Evolutionary conservation across 2,113 vertebrate species (phyloP).

Genomic region (Microcebus ravelobensis): DNA sequence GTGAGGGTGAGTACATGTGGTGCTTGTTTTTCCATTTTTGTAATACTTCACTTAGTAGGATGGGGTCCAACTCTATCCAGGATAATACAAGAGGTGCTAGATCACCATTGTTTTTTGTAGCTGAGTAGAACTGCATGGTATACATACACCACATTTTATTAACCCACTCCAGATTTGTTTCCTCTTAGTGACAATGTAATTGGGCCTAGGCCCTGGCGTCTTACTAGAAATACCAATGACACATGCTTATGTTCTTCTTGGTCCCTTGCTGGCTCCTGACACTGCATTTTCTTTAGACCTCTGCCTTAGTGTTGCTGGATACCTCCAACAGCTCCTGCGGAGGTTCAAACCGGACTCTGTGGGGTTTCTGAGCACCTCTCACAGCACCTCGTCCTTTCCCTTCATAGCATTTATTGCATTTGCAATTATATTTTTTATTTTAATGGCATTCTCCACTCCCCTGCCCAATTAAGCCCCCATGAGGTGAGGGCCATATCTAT

Average conservation of each 20-base stretch:
- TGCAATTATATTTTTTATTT: background rate
- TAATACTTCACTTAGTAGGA: too few species aligned
- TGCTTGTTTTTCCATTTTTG: too few species aligned
- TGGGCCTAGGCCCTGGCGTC: background rate
- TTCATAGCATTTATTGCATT: background rate
- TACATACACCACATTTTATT: too few species aligned
- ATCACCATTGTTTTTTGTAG: too few species aligned
- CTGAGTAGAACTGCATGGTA: too few species aligned
- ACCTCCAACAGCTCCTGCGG: background rate
- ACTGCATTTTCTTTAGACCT: background rate
- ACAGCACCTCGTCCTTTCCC: background rate
- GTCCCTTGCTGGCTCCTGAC: background rate
- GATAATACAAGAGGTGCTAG: too few species aligned
- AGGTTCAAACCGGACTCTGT: background rate
- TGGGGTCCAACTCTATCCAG: too few species aligned
- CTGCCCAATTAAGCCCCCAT: background rate
- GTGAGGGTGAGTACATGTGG: too few species aligned
- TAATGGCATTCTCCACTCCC: background rate
- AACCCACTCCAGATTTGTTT: background rate
- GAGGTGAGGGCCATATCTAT: background rate
- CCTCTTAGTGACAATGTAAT: background rate
- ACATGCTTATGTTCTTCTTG: background rate
- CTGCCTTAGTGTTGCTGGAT: background rate
- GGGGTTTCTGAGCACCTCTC: background rate
- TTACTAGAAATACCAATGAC: background rate